Evolutionary conservation across 2,888 invertebrate species (phyloP).

Genomic region (Rotaria sp.): DNA sequence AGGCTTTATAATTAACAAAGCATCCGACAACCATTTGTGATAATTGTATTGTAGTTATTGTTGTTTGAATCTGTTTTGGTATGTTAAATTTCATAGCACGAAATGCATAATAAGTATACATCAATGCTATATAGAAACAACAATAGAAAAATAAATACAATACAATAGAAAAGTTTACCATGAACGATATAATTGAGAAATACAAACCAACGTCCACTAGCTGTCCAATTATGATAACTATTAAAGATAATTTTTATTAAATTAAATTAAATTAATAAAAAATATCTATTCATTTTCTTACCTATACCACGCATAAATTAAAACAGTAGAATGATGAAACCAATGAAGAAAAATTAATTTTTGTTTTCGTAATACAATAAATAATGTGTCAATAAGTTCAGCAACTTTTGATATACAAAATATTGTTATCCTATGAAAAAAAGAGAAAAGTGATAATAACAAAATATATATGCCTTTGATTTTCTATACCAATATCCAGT

Average conservation of each 20-base stretch:
- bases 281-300: conserved; percentile 47
- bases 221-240: conserved; percentile 45
- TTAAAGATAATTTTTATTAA: not conserved
- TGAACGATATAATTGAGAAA: conserved; percentile 59
- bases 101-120: conserved; percentile 59
- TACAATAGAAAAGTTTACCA: conserved; percentile 41
- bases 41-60: conserved; percentile 80
- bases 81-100: conserved; percentile 54
- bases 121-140: conserved; percentile 47
- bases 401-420: conserved; percentile 44
- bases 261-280: too few species aligned
- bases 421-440: not conserved
- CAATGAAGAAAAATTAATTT: conserved; percentile 87
- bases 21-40: conserved; percentile 88
- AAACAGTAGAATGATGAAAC: conserved; percentile 91
- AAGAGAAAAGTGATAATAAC: too few species aligned
- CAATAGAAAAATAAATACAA: too few species aligned
- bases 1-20: conserved; percentile 76
- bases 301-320: conserved; percentile 77
- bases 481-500: conserved; percentile 47
- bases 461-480: too few species aligned
- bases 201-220: conserved; percentile 39
- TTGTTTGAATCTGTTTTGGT: conserved; percentile 71
- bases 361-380: conserved; percentile 85
- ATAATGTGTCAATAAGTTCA: conserved; percentile 65